Evolutionary conservation across 2,888 invertebrate genomes (phyloP).

Genomic region (Aporophyla nigra): DNA sequence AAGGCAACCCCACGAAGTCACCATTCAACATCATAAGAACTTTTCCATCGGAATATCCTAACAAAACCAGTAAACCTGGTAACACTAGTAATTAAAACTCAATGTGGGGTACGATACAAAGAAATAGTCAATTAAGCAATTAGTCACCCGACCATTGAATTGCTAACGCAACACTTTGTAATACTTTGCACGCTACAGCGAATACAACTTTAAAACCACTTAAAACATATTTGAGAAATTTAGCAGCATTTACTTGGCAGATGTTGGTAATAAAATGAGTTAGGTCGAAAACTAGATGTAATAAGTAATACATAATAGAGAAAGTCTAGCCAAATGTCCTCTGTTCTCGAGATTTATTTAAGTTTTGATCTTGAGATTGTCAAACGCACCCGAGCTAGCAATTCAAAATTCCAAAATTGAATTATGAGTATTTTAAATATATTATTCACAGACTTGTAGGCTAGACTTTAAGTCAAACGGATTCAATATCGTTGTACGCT

Average conservation of each 20-base stretch:
- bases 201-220: constrained; percentile 22
- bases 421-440: not conserved
- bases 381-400: not conserved
- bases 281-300: constrained; percentile 13
- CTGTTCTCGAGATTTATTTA: not conserved
- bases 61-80: constrained; percentile 4
- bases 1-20: constrained; percentile 2
- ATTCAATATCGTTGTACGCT: not conserved
- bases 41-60: not conserved
- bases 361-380: constrained; percentile 22
- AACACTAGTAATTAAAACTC: constrained; percentile 13
- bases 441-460: not conserved
- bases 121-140: constrained; percentile 62
- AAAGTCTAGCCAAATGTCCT: constrained; percentile 23
- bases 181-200: constrained; percentile 52
- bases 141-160: constrained; percentile 59
- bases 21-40: not conserved
- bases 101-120: constrained; percentile 31
- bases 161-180: constrained; percentile 54
- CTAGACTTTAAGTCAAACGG: not conserved
- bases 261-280: constrained; percentile 19
- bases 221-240: constrained; percentile 26
- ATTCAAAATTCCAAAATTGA: not conserved
- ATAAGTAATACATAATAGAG: constrained; percentile 27
- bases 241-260: constrained; percentile 18